Conservation (phyloP, 2,888 invertebrate species). For the Gerris lacustris region DNA sequence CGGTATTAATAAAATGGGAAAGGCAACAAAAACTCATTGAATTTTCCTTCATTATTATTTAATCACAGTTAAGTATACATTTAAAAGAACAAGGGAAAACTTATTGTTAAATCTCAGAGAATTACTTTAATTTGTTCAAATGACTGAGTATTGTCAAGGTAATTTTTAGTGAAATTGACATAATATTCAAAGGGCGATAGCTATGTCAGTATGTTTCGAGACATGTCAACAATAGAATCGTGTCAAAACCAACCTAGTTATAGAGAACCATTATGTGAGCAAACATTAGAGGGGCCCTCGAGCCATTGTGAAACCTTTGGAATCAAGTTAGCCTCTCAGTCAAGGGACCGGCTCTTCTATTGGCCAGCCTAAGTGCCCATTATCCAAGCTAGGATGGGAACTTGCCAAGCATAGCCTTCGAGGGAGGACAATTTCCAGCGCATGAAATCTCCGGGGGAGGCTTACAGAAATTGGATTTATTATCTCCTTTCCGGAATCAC, state of each 20-base stretch:
- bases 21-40: too few species aligned
- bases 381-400: background rate
- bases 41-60: too few species aligned
- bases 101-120: too few species aligned
- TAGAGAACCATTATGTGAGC: background rate
- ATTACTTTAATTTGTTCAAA: too few species aligned
- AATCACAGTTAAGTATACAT: too few species aligned
- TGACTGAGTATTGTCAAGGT: too few species aligned
- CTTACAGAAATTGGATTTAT: background rate
- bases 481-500: background rate
- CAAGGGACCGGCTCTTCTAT: background rate
- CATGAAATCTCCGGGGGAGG: background rate
- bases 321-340: background rate
- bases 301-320: background rate
- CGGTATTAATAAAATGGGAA: too few species aligned
- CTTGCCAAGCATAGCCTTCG: background rate
- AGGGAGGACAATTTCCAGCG: background rate
- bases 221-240: too few species aligned
- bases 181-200: background rate
- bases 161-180: too few species aligned
- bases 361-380: background rate
- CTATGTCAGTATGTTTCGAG: too few species aligned
- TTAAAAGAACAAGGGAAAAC: too few species aligned
- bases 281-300: background rate
- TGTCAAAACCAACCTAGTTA: too few species aligned